Conservation (phyloP, 2,888 invertebrate species). For the Lysandra bellargus region DNA sequence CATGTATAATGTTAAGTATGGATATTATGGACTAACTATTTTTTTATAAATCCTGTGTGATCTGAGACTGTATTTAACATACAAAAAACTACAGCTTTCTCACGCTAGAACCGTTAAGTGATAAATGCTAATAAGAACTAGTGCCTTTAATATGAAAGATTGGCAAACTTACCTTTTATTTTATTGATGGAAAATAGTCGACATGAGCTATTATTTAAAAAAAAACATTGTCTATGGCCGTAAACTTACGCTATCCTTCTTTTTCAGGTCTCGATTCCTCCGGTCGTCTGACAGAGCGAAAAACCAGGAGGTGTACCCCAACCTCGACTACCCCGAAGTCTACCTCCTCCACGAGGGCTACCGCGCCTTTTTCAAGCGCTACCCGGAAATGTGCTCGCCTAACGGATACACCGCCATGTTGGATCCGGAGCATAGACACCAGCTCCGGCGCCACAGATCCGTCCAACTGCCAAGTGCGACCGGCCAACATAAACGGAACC, state of each 20-base stretch:
- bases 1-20: too few relatives aligned
- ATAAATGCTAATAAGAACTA: too few relatives aligned
- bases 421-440: conserved; percentile 87
- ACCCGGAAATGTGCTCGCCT: conserved; percentile 84
- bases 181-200: too few relatives aligned
- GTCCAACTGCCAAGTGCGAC: conserved; percentile 37
- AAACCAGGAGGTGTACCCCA: conserved; percentile 91
- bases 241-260: not conserved
- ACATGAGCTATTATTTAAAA: too few relatives aligned
- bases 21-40: not conserved
- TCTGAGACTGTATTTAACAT: too few relatives aligned
- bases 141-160: too few relatives aligned
- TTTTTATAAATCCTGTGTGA: too few relatives aligned
- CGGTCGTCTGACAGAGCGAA: conserved; percentile 90
- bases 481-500: conserved; percentile 40
- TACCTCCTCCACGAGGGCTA: conserved; percentile 92
- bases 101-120: too few relatives aligned
- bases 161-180: too few relatives aligned
- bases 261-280: conserved; percentile 87
- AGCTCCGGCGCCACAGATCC: conserved; percentile 85
- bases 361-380: conserved; percentile 84
- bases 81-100: too few relatives aligned
- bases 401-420: conserved; percentile 90
- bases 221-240: too few relatives aligned
- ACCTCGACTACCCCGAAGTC: conserved; percentile 93